Conservation (phyloP, 2,797 vertebrate genomes). For the Numenius phaeopus region DNA sequence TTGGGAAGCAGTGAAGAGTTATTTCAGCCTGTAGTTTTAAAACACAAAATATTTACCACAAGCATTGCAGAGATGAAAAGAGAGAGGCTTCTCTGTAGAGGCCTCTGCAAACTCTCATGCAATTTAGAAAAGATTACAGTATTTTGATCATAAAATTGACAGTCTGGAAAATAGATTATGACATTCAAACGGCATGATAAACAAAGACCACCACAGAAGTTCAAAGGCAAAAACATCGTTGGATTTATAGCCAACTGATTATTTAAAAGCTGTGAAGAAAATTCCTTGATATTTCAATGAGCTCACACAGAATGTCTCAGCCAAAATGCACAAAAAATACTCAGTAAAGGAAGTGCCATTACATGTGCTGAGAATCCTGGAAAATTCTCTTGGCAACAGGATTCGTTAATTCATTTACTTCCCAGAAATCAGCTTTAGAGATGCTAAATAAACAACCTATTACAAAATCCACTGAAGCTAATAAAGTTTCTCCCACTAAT, state of each 20-base stretch:
- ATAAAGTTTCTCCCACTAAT: background rate
- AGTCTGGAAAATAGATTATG: background rate
- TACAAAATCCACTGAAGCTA: background rate
- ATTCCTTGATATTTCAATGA: background rate
- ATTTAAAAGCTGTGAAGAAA: constrained; percentile 4
- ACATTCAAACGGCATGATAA: background rate
- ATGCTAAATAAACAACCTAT: background rate
- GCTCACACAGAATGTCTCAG: background rate
- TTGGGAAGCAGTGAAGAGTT: background rate
- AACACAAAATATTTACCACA: background rate
- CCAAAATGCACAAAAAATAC: background rate
- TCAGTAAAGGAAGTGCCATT: background rate
- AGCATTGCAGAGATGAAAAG: background rate
- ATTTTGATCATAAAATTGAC: constrained; percentile 30
- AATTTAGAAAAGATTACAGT: background rate
- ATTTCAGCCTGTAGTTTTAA: background rate
- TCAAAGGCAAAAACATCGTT: background rate
- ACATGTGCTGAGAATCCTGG: background rate
- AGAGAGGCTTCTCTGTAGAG: background rate
- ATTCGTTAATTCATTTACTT: background rate
- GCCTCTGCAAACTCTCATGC: background rate
- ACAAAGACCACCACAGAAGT: background rate
- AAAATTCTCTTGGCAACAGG: background rate
- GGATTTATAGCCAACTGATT: background rate
- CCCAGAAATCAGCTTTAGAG: background rate